Conservation (phyloP, 2,888 invertebrate species). For the Zele albiditarsus region DNA sequence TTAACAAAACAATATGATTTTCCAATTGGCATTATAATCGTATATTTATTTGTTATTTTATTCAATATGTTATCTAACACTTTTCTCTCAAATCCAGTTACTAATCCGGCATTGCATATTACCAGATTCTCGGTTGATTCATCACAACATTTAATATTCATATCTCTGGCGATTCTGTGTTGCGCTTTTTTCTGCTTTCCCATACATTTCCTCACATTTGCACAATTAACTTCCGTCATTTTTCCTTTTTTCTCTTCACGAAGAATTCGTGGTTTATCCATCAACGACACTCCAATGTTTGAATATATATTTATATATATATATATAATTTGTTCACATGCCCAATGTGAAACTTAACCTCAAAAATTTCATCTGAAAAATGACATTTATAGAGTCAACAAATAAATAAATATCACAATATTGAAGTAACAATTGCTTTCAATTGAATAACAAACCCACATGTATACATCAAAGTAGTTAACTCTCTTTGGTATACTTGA, state of each 20-base stretch:
- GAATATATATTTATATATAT: not conserved
- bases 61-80: conserved; percentile 76
- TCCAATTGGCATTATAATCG: conserved; percentile 82
- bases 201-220: conserved; percentile 49
- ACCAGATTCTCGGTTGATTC: conserved; percentile 78
- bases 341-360: not conserved
- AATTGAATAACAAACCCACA: too few relatives aligned
- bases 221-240: not conserved
- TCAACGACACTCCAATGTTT: not conserved
- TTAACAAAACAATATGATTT: conserved; percentile 88
- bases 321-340: not conserved
- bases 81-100: conserved; percentile 84
- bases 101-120: conserved; percentile 91
- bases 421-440: too few relatives aligned
- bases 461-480: too few relatives aligned
- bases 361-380: not conserved
- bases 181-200: conserved; percentile 65
- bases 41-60: conserved; percentile 75
- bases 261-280: not conserved
- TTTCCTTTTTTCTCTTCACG: not conserved
- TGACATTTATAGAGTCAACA: too few relatives aligned
- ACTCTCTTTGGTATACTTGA: too few relatives aligned
- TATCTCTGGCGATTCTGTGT: conserved; percentile 65
- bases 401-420: too few relatives aligned
- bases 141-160: conserved; percentile 65